Base-by-base conservation (phyloP, 2,797 vertebrate genomes). In the Pipistrellus nathusii region DNA sequence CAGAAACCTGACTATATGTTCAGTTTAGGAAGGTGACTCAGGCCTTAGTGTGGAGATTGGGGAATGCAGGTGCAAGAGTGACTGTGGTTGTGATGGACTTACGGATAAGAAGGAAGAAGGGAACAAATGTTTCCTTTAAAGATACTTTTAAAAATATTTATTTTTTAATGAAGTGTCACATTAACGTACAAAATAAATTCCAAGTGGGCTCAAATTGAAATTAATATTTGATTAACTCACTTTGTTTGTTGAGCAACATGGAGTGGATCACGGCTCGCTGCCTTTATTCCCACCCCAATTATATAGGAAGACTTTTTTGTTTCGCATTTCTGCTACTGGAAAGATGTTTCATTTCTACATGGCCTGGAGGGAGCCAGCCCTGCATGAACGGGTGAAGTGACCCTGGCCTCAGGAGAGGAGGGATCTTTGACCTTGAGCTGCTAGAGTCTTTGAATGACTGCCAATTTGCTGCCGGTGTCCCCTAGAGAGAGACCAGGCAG, bases 361-460 rank as follows among this genome's bases (percentile, higher is more conserved):
- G 41, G 41, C 59, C 88, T 86, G n/a, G 14, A 73, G 59, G 80
- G 55, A 91, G 68, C 59, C 59, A 48, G 9, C 30, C n/a, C 30
- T 94, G 25, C 32, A 53, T 81, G 30, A 89, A 69, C 17, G 87
- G 20, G 46, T 15, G 0, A 55, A 23, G 44, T 73, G 80, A 95
- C 84, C 68, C 15, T 44, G 23, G 62, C 35, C 80, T 95, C 75
- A 9, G 30, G 90, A 80, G 84, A 87, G 62, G n/a, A 12, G 27
- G 64, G 62, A 38, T 75, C 66, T 94, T 64, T 92, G 92, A 92
- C 66, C 68, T 27, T 3, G 55, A 94, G 14, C 32, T 85, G 18
- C 44, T 15, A 11, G 4, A 69, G 53, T 6, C 71, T 96, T 91
- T 84, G 71, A 73, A 57, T 91, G 66, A 85, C 51, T 86, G 90